A percentile compares a stretch with the other conserved stretches of the same genome.
Evolutionary conservation across 2,888 invertebrate species (phyloP).

Genomic region (Cremastobaeus sp.): DNA sequence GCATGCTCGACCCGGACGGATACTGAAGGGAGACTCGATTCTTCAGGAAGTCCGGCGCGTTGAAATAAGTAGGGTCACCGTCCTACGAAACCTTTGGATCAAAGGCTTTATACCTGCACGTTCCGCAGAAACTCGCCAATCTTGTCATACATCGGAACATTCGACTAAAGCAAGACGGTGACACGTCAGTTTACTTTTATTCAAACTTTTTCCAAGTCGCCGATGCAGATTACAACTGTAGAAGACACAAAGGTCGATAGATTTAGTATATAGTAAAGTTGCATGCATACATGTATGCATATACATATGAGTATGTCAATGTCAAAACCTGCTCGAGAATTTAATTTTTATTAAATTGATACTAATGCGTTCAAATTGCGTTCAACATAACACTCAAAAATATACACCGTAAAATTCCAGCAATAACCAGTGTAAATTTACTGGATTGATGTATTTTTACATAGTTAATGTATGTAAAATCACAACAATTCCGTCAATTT

Average conservation of each 20-base stretch:
- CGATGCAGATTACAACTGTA: conserved; percentile 21
- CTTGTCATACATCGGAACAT: conserved; percentile 44
- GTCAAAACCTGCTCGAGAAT: too few species aligned
- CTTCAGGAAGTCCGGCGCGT: conserved; percentile 59
- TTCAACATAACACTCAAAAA: too few species aligned
- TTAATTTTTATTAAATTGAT: too few species aligned
- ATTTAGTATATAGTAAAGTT: too few species aligned
- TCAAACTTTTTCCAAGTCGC: conserved; percentile 9
- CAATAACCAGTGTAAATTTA: too few species aligned
- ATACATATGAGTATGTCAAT: too few species aligned
- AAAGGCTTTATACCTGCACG: conserved; percentile 73
- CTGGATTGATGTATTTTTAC: too few species aligned
- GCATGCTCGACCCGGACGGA: conserved; percentile 33
- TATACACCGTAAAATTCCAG: too few species aligned
- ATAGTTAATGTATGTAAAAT: too few species aligned
- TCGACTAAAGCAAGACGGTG: conserved; percentile 24
- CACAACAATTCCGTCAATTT: too few species aligned
- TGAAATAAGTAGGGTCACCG: conserved; percentile 57
- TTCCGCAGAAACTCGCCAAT: conserved; percentile 62
- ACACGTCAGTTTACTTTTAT: conserved; percentile 16
- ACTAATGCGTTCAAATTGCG: too few species aligned
- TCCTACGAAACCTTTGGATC: conserved; percentile 61
- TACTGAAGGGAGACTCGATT: conserved; percentile 44
- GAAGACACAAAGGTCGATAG: conserved; percentile 27
- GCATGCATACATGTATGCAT: conserved; percentile 6